Evolutionary conservation across 2,888 invertebrate genomes (phyloP), one percentile per base, ranked within the genome.

Genomic region (Mallateleia sp.): DNA sequence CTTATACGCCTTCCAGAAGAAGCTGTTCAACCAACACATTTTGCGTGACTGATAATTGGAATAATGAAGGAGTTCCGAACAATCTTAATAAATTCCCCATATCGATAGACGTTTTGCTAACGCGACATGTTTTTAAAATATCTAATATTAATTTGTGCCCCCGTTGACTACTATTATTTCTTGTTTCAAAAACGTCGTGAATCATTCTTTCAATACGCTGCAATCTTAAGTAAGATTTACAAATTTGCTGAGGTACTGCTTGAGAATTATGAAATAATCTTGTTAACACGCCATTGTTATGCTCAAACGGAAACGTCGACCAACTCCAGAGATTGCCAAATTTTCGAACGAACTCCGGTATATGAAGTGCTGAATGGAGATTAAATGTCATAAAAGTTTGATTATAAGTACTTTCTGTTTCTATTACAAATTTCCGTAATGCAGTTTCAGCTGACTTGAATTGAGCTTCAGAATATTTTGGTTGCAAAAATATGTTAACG

Each of bases 311-410:
- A 83, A 83, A 87, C 8, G 75, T 58, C 11, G 74, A 87, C 80
- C 83, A 83, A 2, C 64, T 62, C 87, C 84, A 87, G 28, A 87
- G 60, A 24, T 45, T 62, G 50, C 83, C 87, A 32, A 79, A 86
- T 25, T 78, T 80, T 54, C 54, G 52, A 8, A 82, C 64, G 34
- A 28, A 78, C 15, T 20, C 9, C 52, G 78, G 78, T 25, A 82
- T 60, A 42, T 87, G 86, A 2, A 79, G 20, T 11, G 74, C 42
- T 24, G 78, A 22, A 54, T 87, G 82, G 4, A 67, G 25, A 71
- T 85, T 84, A 22, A 38, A 84, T 22, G 52, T 75, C 28, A 80
- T 32, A 14, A 58, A 75, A n/a, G 32, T 50, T n/a, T 24, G 38
- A n/a, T 54, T 66, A 54, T 85, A 85, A 14, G 62, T 25, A 25